phyloP scores from a whole-genome alignment of 2,888 invertebrate genomes.

The Sphaerophoria rueppellii region DNA sequence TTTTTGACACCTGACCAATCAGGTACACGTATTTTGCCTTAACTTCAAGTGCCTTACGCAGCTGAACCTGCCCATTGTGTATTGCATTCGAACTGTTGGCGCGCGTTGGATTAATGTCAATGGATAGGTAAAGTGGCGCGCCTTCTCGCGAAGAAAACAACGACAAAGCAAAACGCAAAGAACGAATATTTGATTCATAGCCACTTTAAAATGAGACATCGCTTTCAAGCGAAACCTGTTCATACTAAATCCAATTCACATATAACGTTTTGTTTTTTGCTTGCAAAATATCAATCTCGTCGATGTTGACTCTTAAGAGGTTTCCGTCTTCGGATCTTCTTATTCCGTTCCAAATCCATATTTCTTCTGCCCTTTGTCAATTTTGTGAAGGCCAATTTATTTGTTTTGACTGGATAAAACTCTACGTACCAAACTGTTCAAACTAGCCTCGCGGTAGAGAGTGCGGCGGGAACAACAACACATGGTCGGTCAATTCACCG shows the following conservation, averaged over 20 bases:
- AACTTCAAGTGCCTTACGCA: no score
- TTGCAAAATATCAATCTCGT: conserved; percentile 66
- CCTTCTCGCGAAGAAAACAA: conserved; percentile 56
- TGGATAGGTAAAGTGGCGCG: conserved; percentile 73
- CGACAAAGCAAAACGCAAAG: conserved; percentile 33
- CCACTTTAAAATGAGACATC: conserved; percentile 73
- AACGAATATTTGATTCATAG: conserved; percentile 71
- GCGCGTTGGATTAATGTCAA: conserved; percentile 74
- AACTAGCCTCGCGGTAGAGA: neutral
- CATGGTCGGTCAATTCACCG: conserved; percentile 72
- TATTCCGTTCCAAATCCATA: neutral
- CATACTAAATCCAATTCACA: conserved; percentile 46
- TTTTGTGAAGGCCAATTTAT: conserved; percentile 79
- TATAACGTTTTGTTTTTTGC: neutral
- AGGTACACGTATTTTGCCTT: no score
- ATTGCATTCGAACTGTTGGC: conserved; percentile 59
- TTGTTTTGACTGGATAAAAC: conserved; percentile 58
- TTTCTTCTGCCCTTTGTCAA: conserved; percentile 3
- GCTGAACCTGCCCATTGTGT: no score
- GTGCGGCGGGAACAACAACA: conserved; percentile 55
- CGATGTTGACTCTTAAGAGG: conserved; percentile 48
- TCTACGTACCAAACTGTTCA: no score
- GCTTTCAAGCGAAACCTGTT: conserved; percentile 49
- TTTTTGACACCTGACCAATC: no score
- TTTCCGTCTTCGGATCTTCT: neutral